Conservation (phyloP, 1,140 invertebrate genomes). For the Diachasma alloeum region DNA sequence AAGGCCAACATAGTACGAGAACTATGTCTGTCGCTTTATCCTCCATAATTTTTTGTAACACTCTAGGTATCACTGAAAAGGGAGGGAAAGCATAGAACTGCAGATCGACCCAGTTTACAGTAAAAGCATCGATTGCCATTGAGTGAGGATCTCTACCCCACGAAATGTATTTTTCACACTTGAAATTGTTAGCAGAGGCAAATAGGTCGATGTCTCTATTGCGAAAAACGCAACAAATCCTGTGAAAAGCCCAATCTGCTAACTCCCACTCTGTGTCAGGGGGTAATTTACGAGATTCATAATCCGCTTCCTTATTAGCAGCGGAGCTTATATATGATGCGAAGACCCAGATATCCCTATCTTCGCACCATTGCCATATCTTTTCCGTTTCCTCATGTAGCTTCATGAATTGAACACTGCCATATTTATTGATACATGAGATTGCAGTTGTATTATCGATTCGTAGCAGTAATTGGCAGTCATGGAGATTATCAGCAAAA, state of each 20-base stretch:
- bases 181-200: conserved; percentile 38
- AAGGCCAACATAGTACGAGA: conserved; percentile 22
- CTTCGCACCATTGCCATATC: conserved; percentile 26
- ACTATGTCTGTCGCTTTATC: conserved; percentile 27
- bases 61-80: conserved; percentile 35
- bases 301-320: conserved; percentile 26
- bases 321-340: conserved; percentile 21
- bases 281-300: conserved; percentile 20
- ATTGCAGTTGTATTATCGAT: conserved; percentile 31
- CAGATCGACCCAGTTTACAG: conserved; percentile 35
- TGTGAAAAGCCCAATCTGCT: background rate
- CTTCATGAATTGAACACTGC: conserved; percentile 5
- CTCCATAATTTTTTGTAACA: conserved; percentile 27
- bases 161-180: conserved; percentile 40
- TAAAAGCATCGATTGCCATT: conserved; percentile 41
- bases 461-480: conserved; percentile 23
- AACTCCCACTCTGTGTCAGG: conserved; percentile 29
- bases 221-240: conserved; percentile 33
- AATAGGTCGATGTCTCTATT: conserved; percentile 39
- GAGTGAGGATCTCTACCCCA: conserved; percentile 40
- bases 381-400: background rate
- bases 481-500: background rate
- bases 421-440: conserved; percentile 24
- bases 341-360: conserved; percentile 10
- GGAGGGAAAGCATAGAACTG: conserved; percentile 37